Evolutionary conservation across 1,140 invertebrate species (phyloP).

Genomic region (Sesamia nonagrioides): DNA sequence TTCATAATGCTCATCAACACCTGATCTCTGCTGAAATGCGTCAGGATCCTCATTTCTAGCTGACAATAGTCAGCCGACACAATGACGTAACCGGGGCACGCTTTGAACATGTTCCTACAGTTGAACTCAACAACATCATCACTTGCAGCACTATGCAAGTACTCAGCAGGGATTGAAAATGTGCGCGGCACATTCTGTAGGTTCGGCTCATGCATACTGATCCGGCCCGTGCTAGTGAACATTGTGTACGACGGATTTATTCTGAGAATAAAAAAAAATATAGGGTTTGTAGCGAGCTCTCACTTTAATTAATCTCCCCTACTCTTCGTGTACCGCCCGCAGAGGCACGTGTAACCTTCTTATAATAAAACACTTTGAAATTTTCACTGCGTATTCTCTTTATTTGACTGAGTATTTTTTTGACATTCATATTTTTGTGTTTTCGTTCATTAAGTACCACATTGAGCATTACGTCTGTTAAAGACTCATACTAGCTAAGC

Average conservation of each 20-base stretch:
- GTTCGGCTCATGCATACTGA: slow-evolving; percentile 97
- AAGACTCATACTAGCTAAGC: not conserved
- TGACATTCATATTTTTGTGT: not conserved
- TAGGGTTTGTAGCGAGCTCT: slow-evolving; percentile 23
- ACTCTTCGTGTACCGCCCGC: not conserved
- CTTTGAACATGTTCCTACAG: slow-evolving; percentile 91
- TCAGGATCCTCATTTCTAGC: slow-evolving; percentile 96
- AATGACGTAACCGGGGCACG: slow-evolving; percentile 89
- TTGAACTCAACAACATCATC: slow-evolving; percentile 87
- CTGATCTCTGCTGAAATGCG: slow-evolving; percentile 95
- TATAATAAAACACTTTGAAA: not conserved
- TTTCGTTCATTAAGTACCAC: not conserved
- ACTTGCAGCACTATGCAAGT: slow-evolving; percentile 69
- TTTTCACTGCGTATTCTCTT: slow-evolving; percentile 10
- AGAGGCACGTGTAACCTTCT: not conserved
- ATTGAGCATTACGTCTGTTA: no score
- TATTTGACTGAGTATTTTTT: not conserved
- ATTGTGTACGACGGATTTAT: slow-evolving; percentile 93
- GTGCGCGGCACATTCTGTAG: slow-evolving; percentile 97
- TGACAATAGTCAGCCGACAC: slow-evolving; percentile 98
- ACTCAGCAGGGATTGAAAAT: slow-evolving; percentile 89
- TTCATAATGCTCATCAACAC: slow-evolving; percentile 92
- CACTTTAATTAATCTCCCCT: slow-evolving; percentile 35
- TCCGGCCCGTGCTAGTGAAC: slow-evolving; percentile 95
- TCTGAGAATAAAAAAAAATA: slow-evolving; percentile 79